Evolutionary conservation across 2,113 vertebrate genomes (phyloP).

Genomic region (Ariopsis seemanni): DNA sequence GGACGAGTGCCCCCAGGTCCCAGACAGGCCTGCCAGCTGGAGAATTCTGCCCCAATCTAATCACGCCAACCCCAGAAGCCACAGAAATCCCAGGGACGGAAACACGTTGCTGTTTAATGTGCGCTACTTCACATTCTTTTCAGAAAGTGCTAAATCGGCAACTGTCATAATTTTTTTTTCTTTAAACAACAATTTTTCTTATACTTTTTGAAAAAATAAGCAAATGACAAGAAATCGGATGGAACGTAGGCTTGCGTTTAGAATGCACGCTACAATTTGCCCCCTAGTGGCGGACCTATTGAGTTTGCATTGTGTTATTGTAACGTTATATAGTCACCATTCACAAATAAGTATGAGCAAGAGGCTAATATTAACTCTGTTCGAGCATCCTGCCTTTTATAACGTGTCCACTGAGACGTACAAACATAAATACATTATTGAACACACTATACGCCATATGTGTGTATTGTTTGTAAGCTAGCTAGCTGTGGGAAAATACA

Average conservation of each 20-base stretch:
- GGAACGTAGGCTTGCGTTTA: neutral
- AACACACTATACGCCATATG: neutral
- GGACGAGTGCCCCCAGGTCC: slow-evolving; percentile 96
- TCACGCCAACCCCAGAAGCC: slow-evolving; percentile 95
- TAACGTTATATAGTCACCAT: neutral
- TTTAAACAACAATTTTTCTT: neutral
- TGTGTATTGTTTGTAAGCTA: neutral
- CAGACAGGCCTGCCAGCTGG: slow-evolving; percentile 99
- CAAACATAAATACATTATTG: too few relatives aligned
- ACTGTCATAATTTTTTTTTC: neutral
- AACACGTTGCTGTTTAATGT: neutral
- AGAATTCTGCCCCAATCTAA: slow-evolving; percentile 99
- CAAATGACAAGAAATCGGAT: neutral
- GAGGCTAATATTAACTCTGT: neutral
- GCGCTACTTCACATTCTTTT: neutral
- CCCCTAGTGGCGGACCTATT: neutral
- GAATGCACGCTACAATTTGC: too few relatives aligned
- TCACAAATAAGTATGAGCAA: neutral
- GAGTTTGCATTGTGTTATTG: neutral
- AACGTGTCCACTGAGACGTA: neutral
- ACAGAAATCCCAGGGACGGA: slow-evolving; percentile 54
- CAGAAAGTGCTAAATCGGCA: neutral
- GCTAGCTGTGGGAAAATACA: neutral
- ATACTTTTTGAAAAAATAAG: too few relatives aligned
- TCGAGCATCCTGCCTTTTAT: neutral